These are phyloP conservation scores for Strix uralensis DNA, from an alignment of 2,113 vertebrate genomes.

Conservation along the genomic window DNA sequence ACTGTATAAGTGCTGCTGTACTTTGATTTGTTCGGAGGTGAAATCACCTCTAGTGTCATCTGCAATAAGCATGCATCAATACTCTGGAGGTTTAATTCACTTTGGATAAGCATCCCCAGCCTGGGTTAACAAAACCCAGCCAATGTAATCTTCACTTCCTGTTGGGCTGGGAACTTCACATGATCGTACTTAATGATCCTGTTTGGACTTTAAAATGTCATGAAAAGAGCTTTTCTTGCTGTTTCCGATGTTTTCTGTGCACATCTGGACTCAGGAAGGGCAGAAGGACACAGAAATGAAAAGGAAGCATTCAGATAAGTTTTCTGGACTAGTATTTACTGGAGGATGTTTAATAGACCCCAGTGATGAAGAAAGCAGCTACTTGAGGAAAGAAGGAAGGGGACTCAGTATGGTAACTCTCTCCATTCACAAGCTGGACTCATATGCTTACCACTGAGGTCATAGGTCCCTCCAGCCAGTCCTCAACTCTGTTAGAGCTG, in stretches of 20 bases:
- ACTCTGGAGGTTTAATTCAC: background rate
- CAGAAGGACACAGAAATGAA: background rate
- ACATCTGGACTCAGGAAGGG: background rate
- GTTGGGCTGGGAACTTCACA: background rate
- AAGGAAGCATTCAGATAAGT: background rate
- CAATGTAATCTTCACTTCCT: background rate
- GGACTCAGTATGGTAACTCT: background rate
- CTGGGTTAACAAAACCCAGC: background rate
- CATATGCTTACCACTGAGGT: accelerated
- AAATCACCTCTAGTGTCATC: background rate
- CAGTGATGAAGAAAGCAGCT: background rate
- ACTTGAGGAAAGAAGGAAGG: background rate
- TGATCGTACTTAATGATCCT: accelerated
- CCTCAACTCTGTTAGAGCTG: background rate
- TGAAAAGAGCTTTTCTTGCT: background rate
- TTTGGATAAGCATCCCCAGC: background rate
- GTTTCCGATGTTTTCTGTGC: background rate
- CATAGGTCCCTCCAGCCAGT: background rate
- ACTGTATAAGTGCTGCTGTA: background rate
- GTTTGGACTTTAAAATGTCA: background rate
- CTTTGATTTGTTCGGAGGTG: background rate
- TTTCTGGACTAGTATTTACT: background rate
- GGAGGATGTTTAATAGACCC: background rate
- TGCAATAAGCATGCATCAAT: accelerated
- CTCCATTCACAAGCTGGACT: background rate